Conservation (phyloP, 2,113 vertebrate genomes). For the Hemiscyllium ocellatum region DNA sequence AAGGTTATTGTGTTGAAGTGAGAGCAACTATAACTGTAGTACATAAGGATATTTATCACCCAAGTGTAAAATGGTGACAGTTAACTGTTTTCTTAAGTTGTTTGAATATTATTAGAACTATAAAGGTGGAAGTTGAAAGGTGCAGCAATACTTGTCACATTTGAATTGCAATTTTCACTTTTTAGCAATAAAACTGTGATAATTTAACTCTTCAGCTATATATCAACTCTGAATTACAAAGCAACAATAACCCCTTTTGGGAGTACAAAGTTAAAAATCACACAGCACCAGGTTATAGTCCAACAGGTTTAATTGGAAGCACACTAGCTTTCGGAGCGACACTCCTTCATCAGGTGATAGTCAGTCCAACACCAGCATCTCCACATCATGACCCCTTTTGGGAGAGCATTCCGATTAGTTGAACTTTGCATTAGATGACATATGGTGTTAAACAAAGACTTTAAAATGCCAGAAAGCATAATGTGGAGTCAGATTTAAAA, state of each 20-base stretch:
- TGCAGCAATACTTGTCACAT: neutral
- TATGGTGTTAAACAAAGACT: neutral
- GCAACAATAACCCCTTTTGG: neutral
- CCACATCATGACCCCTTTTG: no score
- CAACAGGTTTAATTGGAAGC: no score
- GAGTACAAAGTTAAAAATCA: no score
- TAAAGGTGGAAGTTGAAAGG: neutral
- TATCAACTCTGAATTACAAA: neutral
- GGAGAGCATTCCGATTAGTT: neutral
- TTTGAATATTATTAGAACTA: neutral
- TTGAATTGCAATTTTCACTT: neutral
- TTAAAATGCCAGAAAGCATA: neutral
- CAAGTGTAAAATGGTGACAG: neutral
- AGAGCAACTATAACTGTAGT: neutral
- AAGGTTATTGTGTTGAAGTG: neutral
- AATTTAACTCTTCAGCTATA: neutral
- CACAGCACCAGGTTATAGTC: no score
- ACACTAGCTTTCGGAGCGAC: no score
- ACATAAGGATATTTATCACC: neutral
- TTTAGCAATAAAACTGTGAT: neutral
- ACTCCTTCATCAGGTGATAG: no score
- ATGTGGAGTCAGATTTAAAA: neutral
- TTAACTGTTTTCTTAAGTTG: neutral
- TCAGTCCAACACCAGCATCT: no score
- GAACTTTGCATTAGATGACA: neutral